Conservation (phyloP, 2,888 invertebrate species). For the Sicus ferrugineus region DNA sequence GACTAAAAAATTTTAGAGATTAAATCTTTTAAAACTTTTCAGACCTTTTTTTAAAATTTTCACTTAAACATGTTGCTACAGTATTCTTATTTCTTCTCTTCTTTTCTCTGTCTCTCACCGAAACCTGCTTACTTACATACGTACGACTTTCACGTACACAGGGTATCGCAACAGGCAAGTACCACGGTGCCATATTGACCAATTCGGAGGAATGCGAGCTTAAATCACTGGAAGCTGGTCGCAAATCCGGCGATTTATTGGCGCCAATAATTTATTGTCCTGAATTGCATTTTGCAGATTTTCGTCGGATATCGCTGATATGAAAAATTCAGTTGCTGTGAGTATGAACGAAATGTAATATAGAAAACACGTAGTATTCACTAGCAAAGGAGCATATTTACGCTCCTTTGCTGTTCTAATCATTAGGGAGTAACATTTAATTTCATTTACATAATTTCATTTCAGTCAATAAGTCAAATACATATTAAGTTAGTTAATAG, state of each 20-base stretch:
- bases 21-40: too few species aligned
- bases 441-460: too few species aligned
- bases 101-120: slow-evolving; percentile 1
- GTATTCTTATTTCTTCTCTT: slow-evolving; percentile 6
- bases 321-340: slow-evolving; percentile 91
- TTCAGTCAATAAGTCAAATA: too few species aligned
- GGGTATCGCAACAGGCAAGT: slow-evolving; percentile 87
- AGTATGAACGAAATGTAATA: slow-evolving; percentile 57
- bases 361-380: too few species aligned
- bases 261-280: slow-evolving; percentile 89
- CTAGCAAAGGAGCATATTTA: too few species aligned
- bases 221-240: slow-evolving; percentile 73
- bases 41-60: neutral
- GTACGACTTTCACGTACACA: too few species aligned
- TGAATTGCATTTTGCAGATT: slow-evolving; percentile 90
- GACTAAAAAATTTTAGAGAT: too few species aligned
- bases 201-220: slow-evolving; percentile 76
- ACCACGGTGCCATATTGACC: slow-evolving; percentile 83
- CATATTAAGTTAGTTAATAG: too few species aligned
- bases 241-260: slow-evolving; percentile 79
- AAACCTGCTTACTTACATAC: neutral
- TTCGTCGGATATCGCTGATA: slow-evolving; percentile 84
- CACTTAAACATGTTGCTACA: neutral
- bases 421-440: too few species aligned
- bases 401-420: neutral